Evolutionary conservation across 30 jellyfish, hydroid and myxozoan species (phyloP).

Genomic region (Calvadosia cruxmelitensis): DNA sequence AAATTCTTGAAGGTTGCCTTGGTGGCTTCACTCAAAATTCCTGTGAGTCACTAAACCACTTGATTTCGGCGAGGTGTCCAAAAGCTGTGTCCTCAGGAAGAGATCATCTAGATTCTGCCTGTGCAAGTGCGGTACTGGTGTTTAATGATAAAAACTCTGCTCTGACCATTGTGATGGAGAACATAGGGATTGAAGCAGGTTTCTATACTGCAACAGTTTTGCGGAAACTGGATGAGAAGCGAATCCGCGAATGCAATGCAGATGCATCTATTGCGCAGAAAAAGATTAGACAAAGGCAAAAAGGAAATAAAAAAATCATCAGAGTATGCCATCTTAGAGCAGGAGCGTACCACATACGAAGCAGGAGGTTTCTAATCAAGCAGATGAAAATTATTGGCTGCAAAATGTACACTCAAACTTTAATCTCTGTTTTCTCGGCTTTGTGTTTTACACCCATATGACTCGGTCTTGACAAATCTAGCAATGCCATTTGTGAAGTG

Average conservation of each 20-base stretch:
- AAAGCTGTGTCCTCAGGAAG: slow-evolving; percentile 4
- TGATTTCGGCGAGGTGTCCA: slow-evolving; percentile 20
- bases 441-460: too few relatives aligned
- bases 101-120: slow-evolving; percentile 4
- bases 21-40: slow-evolving; percentile 15
- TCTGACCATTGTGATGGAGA: background rate
- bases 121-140: slow-evolving; percentile 8
- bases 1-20: slow-evolving; percentile 5
- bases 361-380: too few relatives aligned
- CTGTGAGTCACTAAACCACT: slow-evolving; percentile 19
- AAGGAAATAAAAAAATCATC: too few relatives aligned
- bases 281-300: background rate
- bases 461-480: too few relatives aligned
- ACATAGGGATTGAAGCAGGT: background rate
- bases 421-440: too few relatives aligned
- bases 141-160: slow-evolving; percentile 5
- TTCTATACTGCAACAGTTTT: background rate
- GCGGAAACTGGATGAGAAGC: slow-evolving; percentile 1
- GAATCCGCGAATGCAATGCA: slow-evolving; percentile 3
- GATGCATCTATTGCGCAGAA: background rate
- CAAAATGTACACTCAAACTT: too few relatives aligned
- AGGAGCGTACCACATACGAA: too few relatives aligned
- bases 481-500: too few relatives aligned
- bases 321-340: too few relatives aligned
- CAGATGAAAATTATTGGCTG: too few relatives aligned